Evolutionary conservation across 2,888 invertebrate species (phyloP), one percentile per base, ranked within the genome.

Genomic region (Lasioglossum marginatum): DNA sequence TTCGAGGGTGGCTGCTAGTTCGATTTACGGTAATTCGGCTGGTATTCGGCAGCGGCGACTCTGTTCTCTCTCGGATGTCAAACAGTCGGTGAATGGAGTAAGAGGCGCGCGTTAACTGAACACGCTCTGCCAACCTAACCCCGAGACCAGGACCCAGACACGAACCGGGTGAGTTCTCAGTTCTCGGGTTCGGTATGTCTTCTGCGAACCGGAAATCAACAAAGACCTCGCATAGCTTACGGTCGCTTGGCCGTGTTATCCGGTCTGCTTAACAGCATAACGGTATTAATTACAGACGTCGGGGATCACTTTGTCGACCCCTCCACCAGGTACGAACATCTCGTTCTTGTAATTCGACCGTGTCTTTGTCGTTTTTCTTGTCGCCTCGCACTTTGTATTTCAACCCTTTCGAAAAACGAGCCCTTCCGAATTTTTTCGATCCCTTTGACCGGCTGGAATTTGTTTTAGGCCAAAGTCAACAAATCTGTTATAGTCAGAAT

Each of bases 1-100:
- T 87, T 83, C 82, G 79, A 78, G 79, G 83, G 70, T 83, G 40
- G 83, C 87, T 91, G 90, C 79, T 88, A 87, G 90, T 92, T 92
- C 91, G 90, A 92, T 92, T 92, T 89, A 90, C 89, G 86, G 87
- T 89, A 90, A 92, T 91, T 92, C 91, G 83, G 79, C 91, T 89
- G 90, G 90, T 85, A 90, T 91, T 91, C 85, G 89, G 81, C 79
- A 78, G 60, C 78, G 74, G 87, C 86, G 88, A 85, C 91, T 89
- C 83, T 81, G 82, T 88, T 85, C 88, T 88, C 87, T 88, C 87
- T 88, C 87, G 83, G 87, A 88, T 92, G 90, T 91, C 92, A 92
- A 92, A 92, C 90, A 87, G 77, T 81, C 87, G 86, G 82, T 85
- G 87, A 86, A 87, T 84, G 83, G 82, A 76, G 84, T 72, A 79